Evolutionary conservation across 2,113 vertebrate species (phyloP).

Genomic region (Quiscalus mexicanus): DNA sequence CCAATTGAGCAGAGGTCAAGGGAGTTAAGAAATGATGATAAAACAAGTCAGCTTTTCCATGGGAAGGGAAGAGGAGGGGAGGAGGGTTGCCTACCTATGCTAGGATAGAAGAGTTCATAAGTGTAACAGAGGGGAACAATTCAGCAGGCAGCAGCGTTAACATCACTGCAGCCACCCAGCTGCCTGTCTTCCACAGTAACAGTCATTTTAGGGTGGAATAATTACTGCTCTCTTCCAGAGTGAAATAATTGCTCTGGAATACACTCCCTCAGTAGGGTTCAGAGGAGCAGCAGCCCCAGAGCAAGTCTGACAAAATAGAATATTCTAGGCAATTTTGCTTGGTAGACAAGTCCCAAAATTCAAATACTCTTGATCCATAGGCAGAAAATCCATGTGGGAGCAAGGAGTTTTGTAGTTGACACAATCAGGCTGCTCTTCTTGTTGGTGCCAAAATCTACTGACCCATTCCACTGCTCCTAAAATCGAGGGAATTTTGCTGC

Average conservation of each 20-base stretch:
- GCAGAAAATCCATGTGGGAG: neutral
- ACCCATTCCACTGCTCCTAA: neutral
- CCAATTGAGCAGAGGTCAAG: neutral
- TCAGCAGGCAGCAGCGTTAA: neutral
- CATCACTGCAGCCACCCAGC: neutral
- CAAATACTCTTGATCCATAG: neutral
- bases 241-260: neutral
- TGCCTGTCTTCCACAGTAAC: neutral
- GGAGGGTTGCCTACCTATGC: fast-evolving
- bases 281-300: neutral
- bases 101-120: neutral
- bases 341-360: neutral
- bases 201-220: neutral
- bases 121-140: neutral
- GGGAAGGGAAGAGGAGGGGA: neutral
- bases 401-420: neutral
- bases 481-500: neutral
- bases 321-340: neutral
- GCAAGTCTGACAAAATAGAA: neutral
- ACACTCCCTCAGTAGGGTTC: neutral
- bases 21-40: neutral
- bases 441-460: neutral
- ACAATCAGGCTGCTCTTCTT: neutral
- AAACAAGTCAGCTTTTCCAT: neutral
- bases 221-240: neutral